These are phyloP conservation scores for Chlorodrepanis virens DNA, from an alignment of 2,113 vertebrate species.

Conservation along the genomic window DNA sequence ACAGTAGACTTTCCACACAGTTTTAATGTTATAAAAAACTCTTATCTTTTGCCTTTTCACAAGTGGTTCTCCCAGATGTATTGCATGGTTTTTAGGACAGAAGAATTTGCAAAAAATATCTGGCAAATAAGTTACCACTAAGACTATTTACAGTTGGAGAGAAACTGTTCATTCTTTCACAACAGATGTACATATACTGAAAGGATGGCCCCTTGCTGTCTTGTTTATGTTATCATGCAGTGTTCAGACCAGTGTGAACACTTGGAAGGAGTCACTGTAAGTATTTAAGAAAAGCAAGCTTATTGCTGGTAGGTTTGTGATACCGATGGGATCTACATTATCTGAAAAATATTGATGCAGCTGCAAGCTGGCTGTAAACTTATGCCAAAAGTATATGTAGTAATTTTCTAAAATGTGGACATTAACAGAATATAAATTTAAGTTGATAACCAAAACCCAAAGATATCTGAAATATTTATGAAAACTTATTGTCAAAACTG, in stretches of 20 bases:
- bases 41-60: not conserved
- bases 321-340: not conserved
- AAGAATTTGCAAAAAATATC: not conserved
- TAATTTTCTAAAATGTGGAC: not conserved
- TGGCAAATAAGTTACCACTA: not conserved
- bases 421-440: not conserved
- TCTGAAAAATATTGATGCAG: not conserved
- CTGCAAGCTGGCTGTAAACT: not conserved
- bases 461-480: not conserved
- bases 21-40: not conserved
- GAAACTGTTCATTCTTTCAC: not conserved
- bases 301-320: not conserved
- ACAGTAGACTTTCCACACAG: not conserved
- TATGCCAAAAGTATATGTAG: not conserved
- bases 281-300: not conserved
- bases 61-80: not conserved
- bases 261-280: not conserved
- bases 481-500: not conserved
- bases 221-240: not conserved
- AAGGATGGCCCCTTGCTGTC: not conserved
- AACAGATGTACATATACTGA: not conserved
- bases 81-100: not conserved
- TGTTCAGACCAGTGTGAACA: not conserved
- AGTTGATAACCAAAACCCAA: not conserved
- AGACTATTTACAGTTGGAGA: not conserved